Conservation (phyloP, 2,797 vertebrate species). For the Enoplosus armatus region DNA sequence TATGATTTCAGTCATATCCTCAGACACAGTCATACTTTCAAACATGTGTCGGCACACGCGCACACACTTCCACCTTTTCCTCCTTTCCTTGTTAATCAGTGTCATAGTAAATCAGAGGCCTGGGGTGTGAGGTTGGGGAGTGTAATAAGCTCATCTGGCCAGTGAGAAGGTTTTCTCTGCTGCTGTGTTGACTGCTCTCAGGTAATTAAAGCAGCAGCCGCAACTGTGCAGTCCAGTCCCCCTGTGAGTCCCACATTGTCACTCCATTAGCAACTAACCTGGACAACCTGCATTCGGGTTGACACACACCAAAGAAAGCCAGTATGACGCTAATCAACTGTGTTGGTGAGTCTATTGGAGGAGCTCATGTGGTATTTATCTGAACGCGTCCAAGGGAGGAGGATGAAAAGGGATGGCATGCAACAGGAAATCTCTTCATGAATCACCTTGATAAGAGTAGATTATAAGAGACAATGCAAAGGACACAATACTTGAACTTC, state of each 20-base stretch:
- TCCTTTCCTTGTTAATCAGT: conserved; percentile 74
- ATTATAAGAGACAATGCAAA: conserved; percentile 1
- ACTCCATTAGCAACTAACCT: conserved; percentile 56
- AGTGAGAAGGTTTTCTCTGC: conserved; percentile 51
- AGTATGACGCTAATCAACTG: conserved; percentile 60
- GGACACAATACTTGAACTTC: not conserved
- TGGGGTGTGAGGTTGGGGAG: conserved; percentile 50
- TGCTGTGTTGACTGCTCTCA: conserved; percentile 55
- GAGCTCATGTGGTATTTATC: conserved; percentile 35
- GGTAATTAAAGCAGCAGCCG: conserved; percentile 70
- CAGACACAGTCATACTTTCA: conserved; percentile 19
- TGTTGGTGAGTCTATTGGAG: conserved; percentile 32
- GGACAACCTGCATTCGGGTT: conserved; percentile 40
- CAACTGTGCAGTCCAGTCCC: conserved; percentile 39
- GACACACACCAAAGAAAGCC: conserved; percentile 36
- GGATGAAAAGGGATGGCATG: conserved; percentile 10
- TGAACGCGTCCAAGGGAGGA: conserved; percentile 14
- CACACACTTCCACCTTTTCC: conserved; percentile 20
- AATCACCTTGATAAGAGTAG: not conserved
- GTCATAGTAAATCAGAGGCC: conserved; percentile 75
- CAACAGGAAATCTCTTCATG: conserved; percentile 1
- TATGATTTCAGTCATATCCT: conserved; percentile 37
- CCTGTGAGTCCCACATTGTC: too few species aligned
- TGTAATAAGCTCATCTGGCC: conserved; percentile 72
- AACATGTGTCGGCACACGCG: conserved; percentile 10